A percentile compares a stretch with the other conserved stretches of the same genome.
These are phyloP conservation scores for Takifugu rubripes DNA, from an alignment of 2,797 vertebrate species.

Conservation along the genomic window DNA sequence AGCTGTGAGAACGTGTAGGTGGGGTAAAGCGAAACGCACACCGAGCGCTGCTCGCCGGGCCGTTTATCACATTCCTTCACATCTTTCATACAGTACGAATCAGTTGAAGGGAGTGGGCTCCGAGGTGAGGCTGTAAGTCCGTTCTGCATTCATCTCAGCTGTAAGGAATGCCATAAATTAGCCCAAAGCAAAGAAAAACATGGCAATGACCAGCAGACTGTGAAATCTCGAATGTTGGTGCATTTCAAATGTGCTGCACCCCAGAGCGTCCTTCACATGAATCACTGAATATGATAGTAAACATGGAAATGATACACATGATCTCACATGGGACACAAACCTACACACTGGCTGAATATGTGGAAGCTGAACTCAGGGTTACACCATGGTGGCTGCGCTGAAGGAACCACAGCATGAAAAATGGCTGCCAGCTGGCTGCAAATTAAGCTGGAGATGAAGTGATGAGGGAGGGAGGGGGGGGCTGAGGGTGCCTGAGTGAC, in stretches of 20 bases:
- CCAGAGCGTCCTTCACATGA: constrained; percentile 22
- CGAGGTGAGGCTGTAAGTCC: constrained; percentile 19
- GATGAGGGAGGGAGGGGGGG: background rate
- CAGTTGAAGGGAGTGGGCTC: constrained; percentile 18
- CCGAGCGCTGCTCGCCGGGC: constrained; percentile 38
- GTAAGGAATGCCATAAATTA: constrained; percentile 31
- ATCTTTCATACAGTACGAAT: constrained; percentile 40
- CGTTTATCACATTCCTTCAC: constrained; percentile 49
- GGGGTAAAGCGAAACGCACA: constrained; percentile 24
- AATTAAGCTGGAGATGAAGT: constrained; percentile 31
- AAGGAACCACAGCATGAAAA: constrained; percentile 57
- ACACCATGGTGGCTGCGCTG: no score
- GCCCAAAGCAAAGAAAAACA: constrained; percentile 10
- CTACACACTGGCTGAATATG: constrained; percentile 10
- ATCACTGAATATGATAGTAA: constrained; percentile 24
- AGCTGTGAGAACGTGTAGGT: constrained; percentile 19
- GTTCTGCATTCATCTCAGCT: constrained; percentile 21
- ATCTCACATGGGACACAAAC: constrained; percentile 40
- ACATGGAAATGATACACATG: constrained; percentile 28
- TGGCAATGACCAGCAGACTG: background rate
- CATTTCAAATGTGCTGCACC: constrained; percentile 28
- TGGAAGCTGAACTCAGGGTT: no score
- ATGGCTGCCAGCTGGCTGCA: constrained; percentile 51
- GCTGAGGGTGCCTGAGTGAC: no score
- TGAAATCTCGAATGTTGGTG: constrained; percentile 13